These are phyloP conservation scores for Auanema freiburgensis DNA, from an alignment of 2,888 invertebrate genomes.

Conservation along the genomic window DNA sequence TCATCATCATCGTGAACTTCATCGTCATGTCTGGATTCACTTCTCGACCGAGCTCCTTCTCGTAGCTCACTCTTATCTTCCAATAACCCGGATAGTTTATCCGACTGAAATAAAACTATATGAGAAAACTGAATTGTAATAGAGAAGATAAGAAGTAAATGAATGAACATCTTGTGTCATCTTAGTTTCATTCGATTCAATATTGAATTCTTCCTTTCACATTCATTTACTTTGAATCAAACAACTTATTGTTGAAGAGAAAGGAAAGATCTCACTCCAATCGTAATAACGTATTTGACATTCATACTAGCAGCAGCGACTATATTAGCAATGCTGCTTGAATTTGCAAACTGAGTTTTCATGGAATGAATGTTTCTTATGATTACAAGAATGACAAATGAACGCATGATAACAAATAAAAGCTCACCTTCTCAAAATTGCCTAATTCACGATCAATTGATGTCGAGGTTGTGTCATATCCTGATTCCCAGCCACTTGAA, in stretches of 20 bases:
- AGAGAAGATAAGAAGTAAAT: neutral
- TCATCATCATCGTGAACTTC: slow-evolving; percentile 25
- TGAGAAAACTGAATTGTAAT: neutral
- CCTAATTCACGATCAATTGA: slow-evolving; percentile 40
- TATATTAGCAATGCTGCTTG: too few relatives aligned
- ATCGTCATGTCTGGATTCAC: slow-evolving; percentile 24
- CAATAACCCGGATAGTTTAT: slow-evolving; percentile 18
- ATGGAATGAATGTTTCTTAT: too few relatives aligned
- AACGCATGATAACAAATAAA: neutral
- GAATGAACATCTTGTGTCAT: neutral
- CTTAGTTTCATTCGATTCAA: neutral
- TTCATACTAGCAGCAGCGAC: too few relatives aligned
- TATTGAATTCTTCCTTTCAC: too few relatives aligned
- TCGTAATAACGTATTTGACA: too few relatives aligned
- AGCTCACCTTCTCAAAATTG: slow-evolving; percentile 18
- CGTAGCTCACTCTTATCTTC: slow-evolving; percentile 36
- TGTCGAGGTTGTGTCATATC: slow-evolving; percentile 45
- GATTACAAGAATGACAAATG: too few relatives aligned
- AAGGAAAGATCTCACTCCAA: too few relatives aligned
- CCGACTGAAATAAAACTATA: neutral
- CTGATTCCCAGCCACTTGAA: slow-evolving; percentile 36
- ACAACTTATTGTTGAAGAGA: too few relatives aligned
- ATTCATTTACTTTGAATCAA: too few relatives aligned
- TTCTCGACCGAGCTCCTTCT: slow-evolving; percentile 38
- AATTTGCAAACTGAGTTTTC: too few relatives aligned